Conservation (phyloP, 2,797 vertebrate species). For the Crenichthys baileyi region DNA sequence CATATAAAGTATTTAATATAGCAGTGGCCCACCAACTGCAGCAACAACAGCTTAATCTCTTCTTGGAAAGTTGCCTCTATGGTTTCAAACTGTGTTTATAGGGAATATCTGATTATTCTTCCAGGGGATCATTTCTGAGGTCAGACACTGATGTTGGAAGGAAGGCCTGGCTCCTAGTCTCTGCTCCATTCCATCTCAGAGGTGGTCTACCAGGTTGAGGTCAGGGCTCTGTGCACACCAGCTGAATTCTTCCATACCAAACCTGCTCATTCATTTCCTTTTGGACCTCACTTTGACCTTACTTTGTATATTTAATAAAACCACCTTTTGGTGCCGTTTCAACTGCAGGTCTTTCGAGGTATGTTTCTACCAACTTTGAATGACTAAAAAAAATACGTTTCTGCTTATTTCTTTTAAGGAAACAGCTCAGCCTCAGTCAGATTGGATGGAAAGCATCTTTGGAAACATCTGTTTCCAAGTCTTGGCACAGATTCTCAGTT, state of each 20-base stretch:
- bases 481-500: background rate
- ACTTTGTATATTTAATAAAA: background rate
- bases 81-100: background rate
- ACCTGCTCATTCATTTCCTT: too few relatives aligned
- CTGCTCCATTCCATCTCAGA: background rate
- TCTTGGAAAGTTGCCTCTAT: too few relatives aligned
- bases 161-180: background rate
- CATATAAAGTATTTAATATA: too few relatives aligned
- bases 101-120: background rate
- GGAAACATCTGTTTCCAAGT: background rate
- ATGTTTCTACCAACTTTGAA: background rate
- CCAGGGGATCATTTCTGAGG: background rate
- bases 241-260: background rate
- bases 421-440: background rate
- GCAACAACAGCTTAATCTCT: too few relatives aligned
- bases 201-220: background rate
- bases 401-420: background rate
- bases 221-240: background rate
- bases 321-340: background rate
- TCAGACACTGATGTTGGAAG: background rate
- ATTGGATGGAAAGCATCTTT: background rate
- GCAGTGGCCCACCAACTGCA: too few relatives aligned
- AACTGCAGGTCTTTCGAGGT: background rate
- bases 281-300: background rate
- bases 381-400: background rate